Conservation (phyloP, 2,113 vertebrate species). For the Oreochromis tanganicae region DNA sequence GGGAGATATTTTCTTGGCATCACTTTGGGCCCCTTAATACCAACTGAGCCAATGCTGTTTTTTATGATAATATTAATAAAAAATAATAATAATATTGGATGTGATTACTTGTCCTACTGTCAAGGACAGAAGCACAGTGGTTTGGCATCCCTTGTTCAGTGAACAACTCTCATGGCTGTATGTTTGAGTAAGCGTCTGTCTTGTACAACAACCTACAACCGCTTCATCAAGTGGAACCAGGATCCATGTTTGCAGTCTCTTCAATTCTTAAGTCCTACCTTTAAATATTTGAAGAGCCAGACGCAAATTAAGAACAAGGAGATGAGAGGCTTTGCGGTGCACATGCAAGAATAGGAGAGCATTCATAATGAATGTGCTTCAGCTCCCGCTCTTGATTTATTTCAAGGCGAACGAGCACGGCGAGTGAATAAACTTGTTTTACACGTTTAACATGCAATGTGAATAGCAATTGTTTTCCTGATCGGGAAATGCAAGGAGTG, state of each 20-base stretch:
- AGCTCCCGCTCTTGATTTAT: slow-evolving; percentile 17
- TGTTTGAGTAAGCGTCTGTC: slow-evolving; percentile 33
- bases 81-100: not conserved
- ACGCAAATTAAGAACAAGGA: slow-evolving; percentile 26
- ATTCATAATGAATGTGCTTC: slow-evolving; percentile 33
- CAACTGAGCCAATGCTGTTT: not conserved
- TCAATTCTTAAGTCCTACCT: slow-evolving; percentile 30
- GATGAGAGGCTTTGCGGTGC: not conserved
- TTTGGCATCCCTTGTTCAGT: not conserved
- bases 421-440: slow-evolving; percentile 12
- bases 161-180: not conserved
- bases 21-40: not conserved
- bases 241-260: slow-evolving; percentile 44
- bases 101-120: not conserved
- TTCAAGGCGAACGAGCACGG: slow-evolving; percentile 11
- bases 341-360: slow-evolving; percentile 17
- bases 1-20: rapidly evolving
- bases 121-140: not conserved
- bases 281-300: slow-evolving; percentile 63
- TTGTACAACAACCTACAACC: slow-evolving; percentile 4
- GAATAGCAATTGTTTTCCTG: not conserved
- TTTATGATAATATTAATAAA: not conserved
- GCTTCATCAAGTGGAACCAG: slow-evolving; percentile 7
- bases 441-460: not conserved
- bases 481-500: not conserved